Percentiles rank a stretch among this genome's conserved stretches.
phyloP scores from a whole-genome alignment of 1,140 invertebrate species.

The Pseudomyrmex pallidus region DNA sequence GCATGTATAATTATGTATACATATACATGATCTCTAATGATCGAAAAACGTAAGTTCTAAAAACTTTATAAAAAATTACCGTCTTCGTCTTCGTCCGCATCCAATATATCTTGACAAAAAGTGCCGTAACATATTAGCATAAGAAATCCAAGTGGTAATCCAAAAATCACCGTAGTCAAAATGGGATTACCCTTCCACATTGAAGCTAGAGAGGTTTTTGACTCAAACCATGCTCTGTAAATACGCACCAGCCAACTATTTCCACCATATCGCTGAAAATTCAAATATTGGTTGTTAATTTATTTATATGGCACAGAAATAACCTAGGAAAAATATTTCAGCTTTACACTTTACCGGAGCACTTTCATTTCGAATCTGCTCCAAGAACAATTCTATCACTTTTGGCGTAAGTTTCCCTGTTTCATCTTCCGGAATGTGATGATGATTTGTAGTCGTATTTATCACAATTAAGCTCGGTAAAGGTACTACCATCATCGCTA shows the following conservation, averaged over 20 bases:
- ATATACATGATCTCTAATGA: no score
- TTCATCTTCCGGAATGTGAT: constrained; percentile 95
- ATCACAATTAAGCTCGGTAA: constrained; percentile 95
- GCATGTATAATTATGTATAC: constrained; percentile 44
- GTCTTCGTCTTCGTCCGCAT: constrained; percentile 94
- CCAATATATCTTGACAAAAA: constrained; percentile 96
- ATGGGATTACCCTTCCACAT: constrained; percentile 97
- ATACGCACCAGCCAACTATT: constrained; percentile 89
- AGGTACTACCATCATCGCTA: constrained; percentile 93
- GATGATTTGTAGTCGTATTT: constrained; percentile 95
- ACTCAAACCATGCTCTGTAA: constrained; percentile 92
- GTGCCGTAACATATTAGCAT: constrained; percentile 97
- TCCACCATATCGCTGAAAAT: constrained; percentile 91
- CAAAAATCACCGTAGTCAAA: constrained; percentile 94
- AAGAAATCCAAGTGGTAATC: constrained; percentile 95
- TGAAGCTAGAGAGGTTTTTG: constrained; percentile 89
- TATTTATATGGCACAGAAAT: not conserved
- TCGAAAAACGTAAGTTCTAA: not conserved
- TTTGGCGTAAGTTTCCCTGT: constrained; percentile 91
- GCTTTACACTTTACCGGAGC: constrained; percentile 87
- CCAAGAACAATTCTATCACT: constrained; percentile 91
- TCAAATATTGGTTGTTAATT: constrained; percentile 8
- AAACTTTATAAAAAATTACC: constrained; percentile 67
- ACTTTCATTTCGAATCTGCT: constrained; percentile 90
- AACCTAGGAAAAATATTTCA: no score